Percentiles rank a stretch among this genome's conserved stretches.
These are phyloP conservation scores for Pseudopipra pipra DNA, from an alignment of 2,113 vertebrate species.

Conservation along the genomic window DNA sequence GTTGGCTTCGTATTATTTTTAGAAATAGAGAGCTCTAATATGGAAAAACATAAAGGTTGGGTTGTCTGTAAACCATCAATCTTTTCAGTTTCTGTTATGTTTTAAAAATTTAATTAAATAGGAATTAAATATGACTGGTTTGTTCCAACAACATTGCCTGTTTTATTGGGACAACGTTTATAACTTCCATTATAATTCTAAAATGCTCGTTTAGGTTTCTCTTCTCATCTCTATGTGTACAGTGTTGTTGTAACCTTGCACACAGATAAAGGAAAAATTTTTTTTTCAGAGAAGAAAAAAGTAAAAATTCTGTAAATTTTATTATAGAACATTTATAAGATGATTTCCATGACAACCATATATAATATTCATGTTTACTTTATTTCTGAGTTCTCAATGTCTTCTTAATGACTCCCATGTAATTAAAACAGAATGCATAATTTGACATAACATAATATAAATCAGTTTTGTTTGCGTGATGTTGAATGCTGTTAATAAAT, in stretches of 20 bases:
- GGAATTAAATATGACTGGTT: neutral
- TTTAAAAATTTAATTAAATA: neutral
- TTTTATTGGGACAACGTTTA: neutral
- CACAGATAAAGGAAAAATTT: neutral
- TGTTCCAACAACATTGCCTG: neutral
- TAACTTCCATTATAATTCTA: neutral
- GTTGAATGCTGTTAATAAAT: constrained; percentile 36
- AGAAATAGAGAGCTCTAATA: neutral
- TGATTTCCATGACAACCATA: constrained; percentile 73
- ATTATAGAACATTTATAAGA: constrained; percentile 64
- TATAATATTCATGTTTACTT: constrained; percentile 72
- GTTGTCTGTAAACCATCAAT: neutral
- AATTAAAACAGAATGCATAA: constrained; percentile 68
- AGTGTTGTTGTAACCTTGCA: neutral
- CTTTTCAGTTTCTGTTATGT: neutral
- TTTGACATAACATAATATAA: constrained; percentile 53
- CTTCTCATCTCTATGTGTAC: neutral
- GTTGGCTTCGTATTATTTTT: neutral
- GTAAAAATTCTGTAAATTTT: neutral
- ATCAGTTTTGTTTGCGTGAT: constrained; percentile 48
- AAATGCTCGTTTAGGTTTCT: neutral
- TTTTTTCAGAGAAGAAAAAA: neutral
- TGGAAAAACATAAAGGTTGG: neutral
- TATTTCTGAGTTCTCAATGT: constrained; percentile 73
- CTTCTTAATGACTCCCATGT: constrained; percentile 77